phyloP scores from a whole-genome alignment of 2,113 vertebrate genomes.

The Pterocles gutturalis region DNA sequence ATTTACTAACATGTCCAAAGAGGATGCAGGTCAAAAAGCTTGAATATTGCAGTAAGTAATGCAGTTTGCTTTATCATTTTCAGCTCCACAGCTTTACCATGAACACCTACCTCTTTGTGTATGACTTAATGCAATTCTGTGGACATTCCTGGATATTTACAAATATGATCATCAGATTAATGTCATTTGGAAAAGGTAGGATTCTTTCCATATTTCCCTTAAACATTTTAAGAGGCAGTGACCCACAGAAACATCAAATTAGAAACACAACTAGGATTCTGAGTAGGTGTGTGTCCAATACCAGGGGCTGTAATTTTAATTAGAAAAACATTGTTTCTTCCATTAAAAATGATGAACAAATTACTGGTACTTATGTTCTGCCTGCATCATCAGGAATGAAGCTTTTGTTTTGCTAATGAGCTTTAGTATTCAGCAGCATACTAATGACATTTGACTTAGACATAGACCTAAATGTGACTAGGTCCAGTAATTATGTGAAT shows the following conservation, averaged over 20 bases:
- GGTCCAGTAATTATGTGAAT: background rate
- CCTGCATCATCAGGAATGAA: background rate
- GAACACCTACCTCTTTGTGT: conserved; percentile 86
- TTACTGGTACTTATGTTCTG: background rate
- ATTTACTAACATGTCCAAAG: background rate
- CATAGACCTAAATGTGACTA: background rate
- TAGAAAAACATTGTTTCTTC: background rate
- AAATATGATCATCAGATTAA: conserved; percentile 89
- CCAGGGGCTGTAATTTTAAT: background rate
- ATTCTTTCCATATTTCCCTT: background rate
- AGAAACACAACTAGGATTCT: background rate
- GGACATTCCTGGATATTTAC: conserved; percentile 96
- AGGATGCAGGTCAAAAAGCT: background rate
- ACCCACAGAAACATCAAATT: background rate
- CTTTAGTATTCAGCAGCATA: background rate
- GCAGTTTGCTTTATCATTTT: background rate
- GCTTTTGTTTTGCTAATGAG: background rate
- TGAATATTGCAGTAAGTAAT: background rate
- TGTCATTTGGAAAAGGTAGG: conserved; percentile 93
- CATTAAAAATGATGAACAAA: background rate
- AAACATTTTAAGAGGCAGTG: background rate
- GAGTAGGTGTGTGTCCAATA: background rate
- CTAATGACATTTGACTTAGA: background rate
- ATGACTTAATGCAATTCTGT: conserved; percentile 95
- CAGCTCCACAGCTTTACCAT: conserved; percentile 78